Evolutionary conservation across 1,140 invertebrate species (phyloP).

Genomic region (Drosophila nasuta): DNA sequence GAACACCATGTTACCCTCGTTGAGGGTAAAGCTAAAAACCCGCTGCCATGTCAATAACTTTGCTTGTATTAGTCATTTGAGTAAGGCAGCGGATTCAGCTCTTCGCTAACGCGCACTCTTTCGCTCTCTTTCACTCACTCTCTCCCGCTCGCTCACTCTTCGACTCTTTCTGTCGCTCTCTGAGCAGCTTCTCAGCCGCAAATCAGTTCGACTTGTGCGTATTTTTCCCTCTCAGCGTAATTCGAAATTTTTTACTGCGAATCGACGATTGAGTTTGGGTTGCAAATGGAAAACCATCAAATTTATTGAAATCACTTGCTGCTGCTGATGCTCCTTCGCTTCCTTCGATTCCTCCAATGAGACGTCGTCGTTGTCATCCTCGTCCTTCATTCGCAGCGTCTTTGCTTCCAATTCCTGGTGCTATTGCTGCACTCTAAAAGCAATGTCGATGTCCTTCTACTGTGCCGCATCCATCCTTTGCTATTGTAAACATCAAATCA

Average conservation of each 20-base stretch:
- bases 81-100: slow-evolving; percentile 24
- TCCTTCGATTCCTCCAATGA: background rate
- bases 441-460: slow-evolving; percentile 50
- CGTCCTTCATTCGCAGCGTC: slow-evolving; percentile 2
- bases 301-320: slow-evolving; percentile 84
- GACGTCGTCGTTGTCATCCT: background rate
- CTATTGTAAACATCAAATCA: slow-evolving; percentile 82
- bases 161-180: background rate
- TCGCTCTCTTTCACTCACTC: slow-evolving; percentile 1
- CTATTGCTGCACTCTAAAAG: slow-evolving; percentile 33
- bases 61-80: slow-evolving; percentile 83
- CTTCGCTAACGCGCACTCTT: background rate
- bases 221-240: slow-evolving; percentile 61
- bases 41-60: slow-evolving; percentile 82
- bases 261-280: slow-evolving; percentile 83
- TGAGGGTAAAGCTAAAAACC: slow-evolving; percentile 63
- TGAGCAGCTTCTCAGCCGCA: background rate
- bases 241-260: slow-evolving; percentile 83
- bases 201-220: slow-evolving; percentile 15
- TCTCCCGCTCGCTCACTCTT: background rate
- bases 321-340: slow-evolving; percentile 17
- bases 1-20: slow-evolving; percentile 64
- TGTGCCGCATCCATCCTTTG: slow-evolving; percentile 74
- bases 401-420: background rate
- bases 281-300: slow-evolving; percentile 84